Evolutionary conservation across 1,140 invertebrate species (phyloP).

Genomic region (Drosophila asahinai): DNA sequence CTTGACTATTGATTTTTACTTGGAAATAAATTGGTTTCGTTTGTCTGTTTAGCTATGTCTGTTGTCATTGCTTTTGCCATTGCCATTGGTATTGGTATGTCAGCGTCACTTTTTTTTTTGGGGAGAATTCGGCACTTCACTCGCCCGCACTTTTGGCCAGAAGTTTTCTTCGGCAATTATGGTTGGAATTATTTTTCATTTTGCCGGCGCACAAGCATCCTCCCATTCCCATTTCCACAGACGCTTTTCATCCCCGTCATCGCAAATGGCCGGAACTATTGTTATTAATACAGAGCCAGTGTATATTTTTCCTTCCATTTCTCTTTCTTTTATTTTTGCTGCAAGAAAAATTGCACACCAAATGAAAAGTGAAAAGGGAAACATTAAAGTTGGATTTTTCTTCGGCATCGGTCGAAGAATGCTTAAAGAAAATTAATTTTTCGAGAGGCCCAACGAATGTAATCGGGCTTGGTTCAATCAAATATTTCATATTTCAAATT

Average conservation of each 20-base stretch:
- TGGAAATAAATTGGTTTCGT: conserved; percentile 82
- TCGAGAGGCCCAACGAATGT: conserved; percentile 3
- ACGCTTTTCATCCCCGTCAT: conserved; percentile 45
- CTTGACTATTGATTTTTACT: conserved; percentile 80
- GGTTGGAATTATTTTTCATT: conserved; percentile 79
- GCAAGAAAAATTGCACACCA: conserved; percentile 62
- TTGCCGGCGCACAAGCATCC: conserved; percentile 24
- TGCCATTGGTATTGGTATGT: conserved; percentile 21
- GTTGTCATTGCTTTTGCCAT: conserved; percentile 27
- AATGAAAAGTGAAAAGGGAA: conserved; percentile 61
- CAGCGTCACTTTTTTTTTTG: conserved; percentile 11
- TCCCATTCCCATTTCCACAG: conserved; percentile 6
- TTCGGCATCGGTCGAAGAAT: conserved; percentile 15
- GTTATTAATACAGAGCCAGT: conserved; percentile 72
- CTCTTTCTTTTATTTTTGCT: conserved; percentile 10
- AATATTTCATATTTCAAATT: not conserved
- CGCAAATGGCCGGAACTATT: conserved; percentile 61
- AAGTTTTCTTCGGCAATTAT: conserved; percentile 78
- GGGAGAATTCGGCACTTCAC: conserved; percentile 24
- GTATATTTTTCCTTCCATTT: conserved; percentile 42
- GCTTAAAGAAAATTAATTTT: conserved; percentile 49
- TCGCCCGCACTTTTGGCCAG: conserved; percentile 36
- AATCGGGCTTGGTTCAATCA: not conserved
- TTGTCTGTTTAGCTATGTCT: conserved; percentile 64
- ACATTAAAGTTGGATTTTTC: conserved; percentile 36